Percentiles rank a stretch among this genome's conserved stretches.
Evolutionary conservation across 1,140 invertebrate species (phyloP).

Genomic region (Tetranychus cinnabarinus): DNA sequence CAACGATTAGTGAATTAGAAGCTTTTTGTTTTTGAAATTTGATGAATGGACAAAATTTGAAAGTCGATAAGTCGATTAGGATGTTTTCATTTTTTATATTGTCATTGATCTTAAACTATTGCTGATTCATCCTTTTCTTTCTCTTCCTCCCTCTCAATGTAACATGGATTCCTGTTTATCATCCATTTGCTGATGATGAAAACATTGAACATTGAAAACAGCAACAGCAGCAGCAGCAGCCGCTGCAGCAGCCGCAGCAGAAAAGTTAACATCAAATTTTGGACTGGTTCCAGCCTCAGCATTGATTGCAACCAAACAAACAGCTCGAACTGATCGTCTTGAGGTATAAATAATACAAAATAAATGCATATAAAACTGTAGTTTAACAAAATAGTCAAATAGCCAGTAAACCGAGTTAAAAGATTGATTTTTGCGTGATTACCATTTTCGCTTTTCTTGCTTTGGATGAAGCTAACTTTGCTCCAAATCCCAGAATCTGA

Average conservation of each 20-base stretch:
- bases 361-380: not conserved
- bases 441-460: too few relatives aligned
- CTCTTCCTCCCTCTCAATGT: not conserved
- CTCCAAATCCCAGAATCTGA: too few relatives aligned
- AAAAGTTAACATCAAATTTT: slow-evolving; percentile 7
- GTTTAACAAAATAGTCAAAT: not conserved
- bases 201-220: slow-evolving; percentile 25
- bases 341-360: slow-evolving; percentile 41
- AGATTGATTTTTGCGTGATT: too few relatives aligned
- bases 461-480: too few relatives aligned
- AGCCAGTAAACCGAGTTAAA: not conserved
- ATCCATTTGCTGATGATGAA: not conserved
- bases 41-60: too few relatives aligned
- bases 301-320: slow-evolving; percentile 56
- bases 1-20: too few relatives aligned
- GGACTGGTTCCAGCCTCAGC: slow-evolving; percentile 39
- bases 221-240: slow-evolving; percentile 7
- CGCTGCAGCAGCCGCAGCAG: not conserved
- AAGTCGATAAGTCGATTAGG: too few relatives aligned
- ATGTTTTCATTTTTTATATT: too few relatives aligned
- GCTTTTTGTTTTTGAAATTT: too few relatives aligned
- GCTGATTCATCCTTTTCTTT: not conserved
- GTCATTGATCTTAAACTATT: too few relatives aligned
- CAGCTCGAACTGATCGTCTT: slow-evolving; percentile 75
- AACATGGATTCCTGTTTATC: not conserved